Evolutionary conservation across 2,888 invertebrate species (phyloP).

Genomic region (Agriopis marginaria): DNA sequence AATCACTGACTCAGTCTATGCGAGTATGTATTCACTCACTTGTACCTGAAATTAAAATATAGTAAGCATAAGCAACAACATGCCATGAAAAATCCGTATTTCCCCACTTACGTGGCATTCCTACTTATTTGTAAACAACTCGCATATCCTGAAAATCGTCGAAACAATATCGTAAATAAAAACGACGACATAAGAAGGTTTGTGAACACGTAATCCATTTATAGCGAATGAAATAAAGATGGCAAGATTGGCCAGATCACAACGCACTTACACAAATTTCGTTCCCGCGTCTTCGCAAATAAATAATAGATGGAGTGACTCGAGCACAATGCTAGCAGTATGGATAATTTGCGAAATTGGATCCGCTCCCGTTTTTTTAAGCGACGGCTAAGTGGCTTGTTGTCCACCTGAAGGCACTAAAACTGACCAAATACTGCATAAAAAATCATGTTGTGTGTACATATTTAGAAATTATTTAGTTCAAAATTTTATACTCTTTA

Average conservation of each 20-base stretch:
- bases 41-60: too few species aligned
- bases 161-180: slow-evolving; percentile 60
- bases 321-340: slow-evolving; percentile 36
- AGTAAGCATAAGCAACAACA: background rate
- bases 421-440: too few species aligned
- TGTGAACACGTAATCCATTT: slow-evolving; percentile 80
- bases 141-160: slow-evolving; percentile 22
- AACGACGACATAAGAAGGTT: slow-evolving; percentile 71
- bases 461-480: too few species aligned
- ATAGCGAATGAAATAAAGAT: slow-evolving; percentile 82
- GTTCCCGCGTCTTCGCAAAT: slow-evolving; percentile 80
- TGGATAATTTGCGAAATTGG: slow-evolving; percentile 18
- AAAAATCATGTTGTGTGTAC: too few species aligned
- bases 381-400: too few species aligned
- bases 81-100: background rate
- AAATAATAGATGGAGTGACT: slow-evolving; percentile 81
- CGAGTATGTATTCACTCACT: too few species aligned
- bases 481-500: too few species aligned
- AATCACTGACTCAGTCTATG: too few species aligned
- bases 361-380: too few species aligned
- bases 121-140: slow-evolving; percentile 34
- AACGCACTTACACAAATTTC: slow-evolving; percentile 84
- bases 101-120: slow-evolving; percentile 30
- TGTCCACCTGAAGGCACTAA: too few species aligned
- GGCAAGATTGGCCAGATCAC: slow-evolving; percentile 81